Percentiles rank a stretch among this genome's conserved stretches.
phyloP scores from a whole-genome alignment of 2,888 invertebrate genomes.

The Bursaphelenchus okinawaensis region DNA sequence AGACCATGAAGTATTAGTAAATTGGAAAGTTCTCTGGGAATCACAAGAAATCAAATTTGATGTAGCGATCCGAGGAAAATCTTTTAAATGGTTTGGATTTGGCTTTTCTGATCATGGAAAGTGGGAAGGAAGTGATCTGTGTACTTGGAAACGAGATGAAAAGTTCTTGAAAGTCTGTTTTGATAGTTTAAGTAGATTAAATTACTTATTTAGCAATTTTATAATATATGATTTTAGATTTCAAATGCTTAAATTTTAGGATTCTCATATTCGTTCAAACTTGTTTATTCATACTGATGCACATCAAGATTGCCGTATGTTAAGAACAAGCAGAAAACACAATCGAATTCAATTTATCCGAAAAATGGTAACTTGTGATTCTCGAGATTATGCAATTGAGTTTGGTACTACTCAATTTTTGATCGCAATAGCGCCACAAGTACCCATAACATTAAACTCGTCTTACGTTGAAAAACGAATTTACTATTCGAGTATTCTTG shows the following conservation, averaged over 20 bases:
- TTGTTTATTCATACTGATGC: conserved; percentile 29
- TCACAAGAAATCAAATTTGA: conserved; percentile 18
- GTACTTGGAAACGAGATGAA: conserved; percentile 25
- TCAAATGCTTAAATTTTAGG: neutral
- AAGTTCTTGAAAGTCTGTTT: neutral
- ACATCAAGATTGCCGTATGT: conserved; percentile 43
- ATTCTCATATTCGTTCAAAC: neutral
- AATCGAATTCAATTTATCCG: conserved; percentile 34
- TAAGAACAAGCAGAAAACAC: conserved; percentile 2
- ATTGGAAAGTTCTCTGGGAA: conserved; percentile 18
- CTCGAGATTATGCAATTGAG: conserved; percentile 51
- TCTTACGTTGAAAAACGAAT: conserved; percentile 17
- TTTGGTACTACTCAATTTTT: conserved; percentile 60
- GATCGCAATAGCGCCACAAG: conserved; percentile 22
- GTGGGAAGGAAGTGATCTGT: conserved; percentile 42
- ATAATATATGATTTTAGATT: too few species aligned
- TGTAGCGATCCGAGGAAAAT: neutral
- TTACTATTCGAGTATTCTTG: conserved; percentile 7
- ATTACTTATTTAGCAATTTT: too few species aligned
- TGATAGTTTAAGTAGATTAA: too few species aligned
- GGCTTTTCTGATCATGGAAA: conserved; percentile 55
- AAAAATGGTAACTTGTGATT: conserved; percentile 49
- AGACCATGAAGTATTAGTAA: conserved; percentile 16
- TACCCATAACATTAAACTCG: conserved; percentile 12
- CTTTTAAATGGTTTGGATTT: conserved; percentile 30